Evolutionary conservation across 2,888 invertebrate species (phyloP).

Genomic region (Teleiodes luculella): DNA sequence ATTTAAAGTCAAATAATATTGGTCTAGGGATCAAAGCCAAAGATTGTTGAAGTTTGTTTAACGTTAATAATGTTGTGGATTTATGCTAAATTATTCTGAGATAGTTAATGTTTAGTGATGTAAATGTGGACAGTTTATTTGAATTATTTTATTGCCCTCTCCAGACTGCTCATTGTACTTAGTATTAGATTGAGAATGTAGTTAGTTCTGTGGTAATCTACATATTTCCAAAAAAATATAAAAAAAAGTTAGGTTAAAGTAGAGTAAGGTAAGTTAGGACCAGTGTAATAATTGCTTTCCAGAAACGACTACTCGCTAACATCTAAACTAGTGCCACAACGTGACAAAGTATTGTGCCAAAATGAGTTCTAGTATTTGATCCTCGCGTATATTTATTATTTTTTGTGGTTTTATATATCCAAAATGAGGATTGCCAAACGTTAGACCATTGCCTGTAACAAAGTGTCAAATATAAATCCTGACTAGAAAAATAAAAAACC

Average conservation of each 20-base stretch:
- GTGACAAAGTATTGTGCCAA: conserved; percentile 62
- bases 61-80: conserved; percentile 76
- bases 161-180: conserved; percentile 75
- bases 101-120: conserved; percentile 66
- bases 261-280: conserved; percentile 68
- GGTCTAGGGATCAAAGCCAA: conserved; percentile 92
- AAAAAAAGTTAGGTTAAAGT: conserved; percentile 62
- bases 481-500: too few species aligned
- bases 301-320: conserved; percentile 44
- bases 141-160: conserved; percentile 71
- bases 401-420: background rate
- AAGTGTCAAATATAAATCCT: conserved; percentile 8
- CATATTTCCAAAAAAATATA: conserved; percentile 64
- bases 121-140: conserved; percentile 62
- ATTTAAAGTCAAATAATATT: conserved; percentile 76
- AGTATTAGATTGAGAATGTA: conserved; percentile 65
- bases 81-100: conserved; percentile 75
- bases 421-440: conserved; percentile 3
- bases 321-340: conserved; percentile 53
- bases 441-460: background rate
- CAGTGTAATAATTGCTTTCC: conserved; percentile 61
- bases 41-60: conserved; percentile 84
- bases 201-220: conserved; percentile 67
- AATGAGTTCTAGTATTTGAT: conserved; percentile 25
- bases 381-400: background rate